Base-by-base conservation (phyloP, 2,797 vertebrate species). In the Sciurus carolinensis region DNA sequence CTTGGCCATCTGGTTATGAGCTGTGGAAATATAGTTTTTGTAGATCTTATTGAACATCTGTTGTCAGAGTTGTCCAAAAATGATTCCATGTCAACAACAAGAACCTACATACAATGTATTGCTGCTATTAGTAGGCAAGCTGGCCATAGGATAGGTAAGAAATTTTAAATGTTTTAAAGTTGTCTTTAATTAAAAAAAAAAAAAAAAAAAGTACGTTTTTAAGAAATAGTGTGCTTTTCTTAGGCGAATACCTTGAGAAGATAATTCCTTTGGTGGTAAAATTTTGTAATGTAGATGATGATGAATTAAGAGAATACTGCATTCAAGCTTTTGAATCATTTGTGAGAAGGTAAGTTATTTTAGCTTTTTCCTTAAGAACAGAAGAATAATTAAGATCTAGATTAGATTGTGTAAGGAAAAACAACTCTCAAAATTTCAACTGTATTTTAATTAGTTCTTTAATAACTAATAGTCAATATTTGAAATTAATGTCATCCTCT, bases 241-340 rank as follows among this genome's bases (percentile, higher is more conserved):
- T 92, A 99, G 99, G 99, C 52, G 99, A 99, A 98, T 99, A 99
- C 95, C 98, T 99, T 92, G 99, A 99, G 98, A 99, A 99, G 98
- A 99, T 99, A 97, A 99, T 99, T 97, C 99, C 99, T 91, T 99
- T 99, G 98, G 99, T 99, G 77, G 99, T 99, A 97, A 99, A 99
- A 98, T 99, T 99, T 98, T 99, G 99, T 98, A 99, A 99, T 89
- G 98, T 99, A 77, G 99, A 99, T 75, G 99, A 99, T 67, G 99
- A 99, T 87, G 99, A 99, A 97, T 98, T 99, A 95, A 98, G 99
- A 98, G 99, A 99, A 93, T 99, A 99, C 98, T 99, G 99, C 99
- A 99, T 99, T 99, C 99, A 99, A 99, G 99, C 99, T 87, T 99
- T 99, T 87, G 99, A 99, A 98, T 99, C 99, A 91, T 99, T 99